Conservation (phyloP, 2,113 vertebrate species). For the Lepidothrix coronata region DNA sequence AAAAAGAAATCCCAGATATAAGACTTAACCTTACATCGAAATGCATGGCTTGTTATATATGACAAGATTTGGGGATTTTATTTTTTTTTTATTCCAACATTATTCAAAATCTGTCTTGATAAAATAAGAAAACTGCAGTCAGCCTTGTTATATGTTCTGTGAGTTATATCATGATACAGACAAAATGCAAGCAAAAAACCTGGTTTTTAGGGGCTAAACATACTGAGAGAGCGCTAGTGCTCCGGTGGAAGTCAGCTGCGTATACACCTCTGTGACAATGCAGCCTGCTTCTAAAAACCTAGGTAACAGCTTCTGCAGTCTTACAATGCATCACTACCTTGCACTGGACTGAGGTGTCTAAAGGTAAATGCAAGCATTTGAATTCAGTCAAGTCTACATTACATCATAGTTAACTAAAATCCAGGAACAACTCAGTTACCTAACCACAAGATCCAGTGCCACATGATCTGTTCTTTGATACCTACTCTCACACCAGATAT, state of each 20-base stretch:
- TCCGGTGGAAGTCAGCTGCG: background rate
- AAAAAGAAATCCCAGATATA: background rate
- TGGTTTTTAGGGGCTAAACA: background rate
- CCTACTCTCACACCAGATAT: background rate
- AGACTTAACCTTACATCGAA: background rate
- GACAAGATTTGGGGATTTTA: background rate
- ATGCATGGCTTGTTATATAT: fast-evolving
- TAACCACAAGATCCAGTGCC: background rate
- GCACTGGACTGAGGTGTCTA: background rate
- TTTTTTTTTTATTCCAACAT: background rate
- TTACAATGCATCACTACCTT: background rate
- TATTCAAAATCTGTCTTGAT: background rate
- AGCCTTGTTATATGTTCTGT: background rate
- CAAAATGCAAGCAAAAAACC: background rate
- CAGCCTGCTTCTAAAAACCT: background rate
- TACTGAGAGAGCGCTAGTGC: background rate
- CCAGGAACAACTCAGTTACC: background rate
- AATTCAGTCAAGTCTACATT: background rate
- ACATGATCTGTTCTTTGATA: background rate
- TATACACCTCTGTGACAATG: background rate
- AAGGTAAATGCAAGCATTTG: background rate
- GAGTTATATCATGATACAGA: background rate
- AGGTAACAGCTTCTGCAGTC: background rate
- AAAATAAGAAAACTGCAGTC: background rate
- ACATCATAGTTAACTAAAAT: background rate